Base-by-base conservation (phyloP, 2,113 vertebrate species). In the Formicarius rufipectus region DNA sequence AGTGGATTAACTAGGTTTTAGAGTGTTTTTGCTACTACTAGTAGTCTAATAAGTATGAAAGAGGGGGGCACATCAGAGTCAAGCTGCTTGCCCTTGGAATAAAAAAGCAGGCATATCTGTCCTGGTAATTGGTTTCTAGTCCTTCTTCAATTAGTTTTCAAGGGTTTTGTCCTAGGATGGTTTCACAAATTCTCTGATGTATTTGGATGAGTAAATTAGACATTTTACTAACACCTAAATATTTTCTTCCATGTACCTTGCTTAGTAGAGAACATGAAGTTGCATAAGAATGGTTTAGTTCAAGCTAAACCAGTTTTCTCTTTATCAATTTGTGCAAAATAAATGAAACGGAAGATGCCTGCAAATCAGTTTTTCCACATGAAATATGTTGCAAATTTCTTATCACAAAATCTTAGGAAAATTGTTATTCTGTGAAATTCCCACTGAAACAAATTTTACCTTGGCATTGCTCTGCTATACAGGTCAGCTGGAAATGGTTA, bases 31-130 rank as follows among this genome's bases (percentile, higher is more conserved):
- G 50, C 71, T 67, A 17, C 20, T 55, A 24, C 4, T 24, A 63
- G 7, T 72, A 49, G 9, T 68, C 39, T 35, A 66, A 23, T 42
- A 55, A 67, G 5, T 68, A 17, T 87, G 19, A 3, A 37, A 42
- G 21, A 37, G 8, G 0, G 3, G 5, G 6, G 5, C 6, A 52
- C 24, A 33, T 69, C 4, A 73, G 20, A 73, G 27, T 7, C n/a
- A 84, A 45, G 1, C 2, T 82, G 16, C 37, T 56, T 87, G 28
- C 3, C 13, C 14, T 30, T 72, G 25, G 8, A 76, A 55, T 68
- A 15, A 77, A 88, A n/a, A 79, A n/a, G 5, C 20, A 76, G 7
- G 16, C 8, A 50, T 15, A 13, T 37, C 4, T 49, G 3, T 39
- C n/a, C 12, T 47, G 16, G 5, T 39, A 14, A 27, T 58, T 77